Base-by-base conservation (phyloP, 2,797 vertebrate genomes). In the Pantherophis vulpinus region DNA sequence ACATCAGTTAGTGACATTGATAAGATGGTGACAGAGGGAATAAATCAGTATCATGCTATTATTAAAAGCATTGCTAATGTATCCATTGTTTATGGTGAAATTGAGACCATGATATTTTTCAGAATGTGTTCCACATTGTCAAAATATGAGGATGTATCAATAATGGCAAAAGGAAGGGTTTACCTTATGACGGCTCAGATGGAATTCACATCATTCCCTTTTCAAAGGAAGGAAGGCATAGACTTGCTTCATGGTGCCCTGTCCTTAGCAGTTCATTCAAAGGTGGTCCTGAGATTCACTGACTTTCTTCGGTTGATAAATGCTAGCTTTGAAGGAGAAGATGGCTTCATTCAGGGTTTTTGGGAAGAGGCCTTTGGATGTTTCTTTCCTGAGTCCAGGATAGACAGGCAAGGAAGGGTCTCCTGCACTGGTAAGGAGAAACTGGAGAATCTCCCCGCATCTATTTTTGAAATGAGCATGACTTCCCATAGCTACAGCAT, bases 371-470 rank as follows among this genome's bases (percentile, higher is more conserved):
- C 56, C 6, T 91, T 91, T 86, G 18, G 11, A 2, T 86, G 90
- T 61, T 60, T 10, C 5, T 60, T 91, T 16, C 1, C 37, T 0
- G 4, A 3, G 2, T 51, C 25, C 10, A 32, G 0, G 11, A 2
- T 2, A 74, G 3, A n/a, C 12, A 37, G 4, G 5, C 25, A 60
- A 59, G 90, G 5, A 6, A 18, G 29, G 3, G 10, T 74, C 5
- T 8, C 3, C 10, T 86, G 90, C 55, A 91, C 55, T 11, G 90
- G 74, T 25, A 27, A 47, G 56, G 74, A 91, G 14, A 83, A 89
- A 25, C 37, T 89, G 23, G 88, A 61, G 13, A 87, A 14, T 7
- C 86, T 87, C 14, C 86, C 86, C 16, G 27, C 25, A 55, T 87
- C 86, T 55, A 14, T 87, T 13, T 87, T 87, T 87, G 86, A 87